These are phyloP conservation scores for Scopus umbretta DNA, from an alignment of 2,113 vertebrate genomes.

Conservation along the genomic window DNA sequence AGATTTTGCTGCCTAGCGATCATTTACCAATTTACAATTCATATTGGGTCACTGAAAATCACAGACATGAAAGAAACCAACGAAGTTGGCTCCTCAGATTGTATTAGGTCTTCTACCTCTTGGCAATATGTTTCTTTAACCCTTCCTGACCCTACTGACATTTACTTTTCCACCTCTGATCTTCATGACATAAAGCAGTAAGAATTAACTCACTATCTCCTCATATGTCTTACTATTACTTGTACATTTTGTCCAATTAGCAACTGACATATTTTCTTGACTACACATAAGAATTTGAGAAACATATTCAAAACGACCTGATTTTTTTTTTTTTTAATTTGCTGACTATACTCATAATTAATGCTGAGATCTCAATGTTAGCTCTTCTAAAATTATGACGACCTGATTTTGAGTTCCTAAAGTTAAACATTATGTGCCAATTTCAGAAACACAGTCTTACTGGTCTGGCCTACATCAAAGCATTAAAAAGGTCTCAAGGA, in stretches of 20 bases:
- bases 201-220: neutral
- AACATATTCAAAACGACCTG: neutral
- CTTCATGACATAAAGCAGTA: neutral
- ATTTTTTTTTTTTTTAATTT: neutral
- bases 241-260: neutral
- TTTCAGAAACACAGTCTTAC: neutral
- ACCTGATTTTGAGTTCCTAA: neutral
- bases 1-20: neutral
- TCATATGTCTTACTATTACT: neutral
- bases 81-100: neutral
- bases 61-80: neutral
- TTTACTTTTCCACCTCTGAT: neutral
- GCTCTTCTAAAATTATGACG: neutral
- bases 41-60: neutral
- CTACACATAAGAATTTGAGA: neutral
- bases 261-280: neutral
- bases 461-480: neutral
- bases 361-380: neutral
- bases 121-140: neutral
- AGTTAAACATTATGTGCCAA: rapidly evolving
- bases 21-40: neutral
- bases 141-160: neutral
- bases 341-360: neutral
- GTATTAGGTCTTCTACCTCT: neutral
- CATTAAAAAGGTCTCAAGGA: neutral